Evolutionary conservation across 2,888 invertebrate species (phyloP).

Genomic region (Drosophila nr. perissopoda): DNA sequence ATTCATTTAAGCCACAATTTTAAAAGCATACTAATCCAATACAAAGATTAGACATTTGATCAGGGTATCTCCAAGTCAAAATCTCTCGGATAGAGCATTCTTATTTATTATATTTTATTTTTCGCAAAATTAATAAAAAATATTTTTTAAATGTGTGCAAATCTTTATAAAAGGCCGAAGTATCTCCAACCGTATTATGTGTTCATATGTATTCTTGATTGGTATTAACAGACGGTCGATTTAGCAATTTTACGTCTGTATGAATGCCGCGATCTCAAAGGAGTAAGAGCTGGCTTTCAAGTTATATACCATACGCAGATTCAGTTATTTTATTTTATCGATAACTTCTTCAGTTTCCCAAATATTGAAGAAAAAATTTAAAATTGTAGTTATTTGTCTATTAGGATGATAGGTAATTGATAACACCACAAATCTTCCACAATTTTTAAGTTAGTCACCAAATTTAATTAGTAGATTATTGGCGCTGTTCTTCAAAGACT

Average conservation of each 20-base stretch:
- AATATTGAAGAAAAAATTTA: neutral
- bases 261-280: neutral
- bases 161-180: neutral
- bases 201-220: neutral
- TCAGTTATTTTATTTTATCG: neutral
- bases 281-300: neutral
- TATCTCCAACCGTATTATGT: neutral
- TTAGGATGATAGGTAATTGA: neutral
- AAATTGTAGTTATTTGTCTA: neutral
- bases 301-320: neutral
- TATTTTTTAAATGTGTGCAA: neutral
- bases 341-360: neutral
- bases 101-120: neutral
- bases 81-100: neutral
- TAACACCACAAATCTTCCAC: neutral
- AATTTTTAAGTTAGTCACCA: neutral
- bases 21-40: neutral
- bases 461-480: neutral
- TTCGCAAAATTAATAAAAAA: neutral
- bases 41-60: neutral
- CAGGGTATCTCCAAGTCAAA: neutral
- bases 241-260: neutral
- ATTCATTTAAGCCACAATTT: neutral
- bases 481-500: neutral
- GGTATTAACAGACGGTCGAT: neutral